A percentile compares a stretch with the other conserved stretches of the same genome.
These are phyloP conservation scores for Drosophila fuyamai DNA, from an alignment of 1,140 invertebrate species.

Conservation along the genomic window DNA sequence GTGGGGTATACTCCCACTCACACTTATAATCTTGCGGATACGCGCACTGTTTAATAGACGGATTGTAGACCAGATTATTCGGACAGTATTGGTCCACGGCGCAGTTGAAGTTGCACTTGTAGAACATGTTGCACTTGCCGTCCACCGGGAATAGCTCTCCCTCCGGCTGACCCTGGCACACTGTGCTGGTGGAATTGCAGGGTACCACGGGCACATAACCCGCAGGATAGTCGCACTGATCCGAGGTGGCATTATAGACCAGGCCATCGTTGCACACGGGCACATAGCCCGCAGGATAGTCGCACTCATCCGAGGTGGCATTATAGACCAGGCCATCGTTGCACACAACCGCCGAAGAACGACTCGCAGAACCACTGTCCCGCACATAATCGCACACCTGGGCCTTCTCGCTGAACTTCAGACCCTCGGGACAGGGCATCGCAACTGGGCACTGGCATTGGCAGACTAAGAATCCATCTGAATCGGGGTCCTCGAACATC, in stretches of 20 bases:
- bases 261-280: slow-evolving; percentile 47
- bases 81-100: slow-evolving; percentile 66
- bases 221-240: slow-evolving; percentile 56
- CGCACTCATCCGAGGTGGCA: slow-evolving; percentile 55
- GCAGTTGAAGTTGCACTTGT: slow-evolving; percentile 68
- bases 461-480: slow-evolving; percentile 61
- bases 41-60: slow-evolving; percentile 1
- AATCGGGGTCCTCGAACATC: slow-evolving; percentile 29
- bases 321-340: slow-evolving; percentile 54
- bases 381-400: slow-evolving; percentile 46
- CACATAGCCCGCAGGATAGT: slow-evolving; percentile 54
- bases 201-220: slow-evolving; percentile 53
- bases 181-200: slow-evolving; percentile 34
- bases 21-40: slow-evolving; percentile 54
- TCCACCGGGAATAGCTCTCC: slow-evolving; percentile 55
- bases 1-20: slow-evolving; percentile 52
- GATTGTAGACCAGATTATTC: slow-evolving; percentile 57
- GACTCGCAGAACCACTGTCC: background rate
- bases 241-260: slow-evolving; percentile 57
- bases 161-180: slow-evolving; percentile 52
- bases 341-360: slow-evolving; percentile 18
- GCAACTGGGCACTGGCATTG: slow-evolving; percentile 66
- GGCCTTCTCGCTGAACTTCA: slow-evolving; percentile 39
- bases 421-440: slow-evolving; percentile 46
- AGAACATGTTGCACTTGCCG: slow-evolving; percentile 64